Conservation (phyloP, 2,888 invertebrate genomes). For the Pyrocoelia pectoralis region DNA sequence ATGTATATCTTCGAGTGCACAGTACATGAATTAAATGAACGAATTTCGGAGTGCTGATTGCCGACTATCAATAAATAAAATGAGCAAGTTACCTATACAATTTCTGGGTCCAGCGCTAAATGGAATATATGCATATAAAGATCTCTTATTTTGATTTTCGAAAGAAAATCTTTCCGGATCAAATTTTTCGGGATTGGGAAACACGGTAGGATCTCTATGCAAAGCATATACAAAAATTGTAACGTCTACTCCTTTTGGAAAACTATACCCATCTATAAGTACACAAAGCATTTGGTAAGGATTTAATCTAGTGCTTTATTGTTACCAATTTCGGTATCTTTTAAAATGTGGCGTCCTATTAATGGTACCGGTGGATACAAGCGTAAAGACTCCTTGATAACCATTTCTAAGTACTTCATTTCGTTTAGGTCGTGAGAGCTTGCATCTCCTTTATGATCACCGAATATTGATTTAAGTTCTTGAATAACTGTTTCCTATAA, state of each 20-base stretch:
- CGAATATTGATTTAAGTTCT: constrained; percentile 54
- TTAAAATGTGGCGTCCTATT: constrained; percentile 57
- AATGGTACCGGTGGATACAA: constrained; percentile 65
- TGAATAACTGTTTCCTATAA: constrained; percentile 50
- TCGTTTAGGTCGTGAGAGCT: constrained; percentile 58
- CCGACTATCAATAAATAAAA: too few relatives aligned
- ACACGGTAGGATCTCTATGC: constrained; percentile 50
- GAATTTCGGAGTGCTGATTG: too few relatives aligned
- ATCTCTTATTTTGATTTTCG: constrained; percentile 41
- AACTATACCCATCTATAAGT: constrained; percentile 32
- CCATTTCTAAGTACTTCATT: constrained; percentile 65
- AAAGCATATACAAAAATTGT: constrained; percentile 45
- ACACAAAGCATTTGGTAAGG: too few relatives aligned
- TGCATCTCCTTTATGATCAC: constrained; percentile 43
- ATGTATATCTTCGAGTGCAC: too few relatives aligned
- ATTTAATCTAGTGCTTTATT: constrained; percentile 14
- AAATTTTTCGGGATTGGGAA: constrained; percentile 50
- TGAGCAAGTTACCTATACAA: constrained; percentile 16
- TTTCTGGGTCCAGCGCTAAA: constrained; percentile 15
- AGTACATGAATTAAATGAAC: too few relatives aligned
- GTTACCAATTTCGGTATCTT: constrained; percentile 54
- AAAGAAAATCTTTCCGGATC: constrained; percentile 52
- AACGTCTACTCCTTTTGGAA: constrained; percentile 53
- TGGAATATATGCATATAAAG: constrained; percentile 14
- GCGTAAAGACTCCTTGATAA: constrained; percentile 64